Percentiles rank a stretch among this genome's conserved stretches.
Conservation (phyloP, 2,113 vertebrate genomes). For the Eidolon helvum region DNA sequence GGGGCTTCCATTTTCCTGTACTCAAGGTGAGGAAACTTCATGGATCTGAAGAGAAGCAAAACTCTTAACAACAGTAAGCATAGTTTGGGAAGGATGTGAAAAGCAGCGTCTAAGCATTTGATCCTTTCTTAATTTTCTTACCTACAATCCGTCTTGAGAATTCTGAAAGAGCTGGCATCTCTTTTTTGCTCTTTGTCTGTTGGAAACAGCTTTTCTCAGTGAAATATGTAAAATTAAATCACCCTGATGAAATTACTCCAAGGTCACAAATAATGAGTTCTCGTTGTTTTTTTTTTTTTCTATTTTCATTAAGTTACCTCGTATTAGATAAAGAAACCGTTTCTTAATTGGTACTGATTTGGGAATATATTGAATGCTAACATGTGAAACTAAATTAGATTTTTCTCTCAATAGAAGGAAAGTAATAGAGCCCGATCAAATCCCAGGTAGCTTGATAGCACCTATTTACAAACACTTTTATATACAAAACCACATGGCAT, state of each 20-base stretch:
- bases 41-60: neutral
- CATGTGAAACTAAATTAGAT: conserved; percentile 48
- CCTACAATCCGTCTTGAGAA: neutral
- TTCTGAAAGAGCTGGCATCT: neutral
- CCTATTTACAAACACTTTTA: conserved; percentile 55
- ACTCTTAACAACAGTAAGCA: neutral
- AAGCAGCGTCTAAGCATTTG: neutral
- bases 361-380: conserved; percentile 60
- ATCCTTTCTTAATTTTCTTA: neutral
- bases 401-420: conserved; percentile 41
- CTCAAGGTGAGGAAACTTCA: neutral
- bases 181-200: neutral
- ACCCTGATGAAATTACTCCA: conserved; percentile 5
- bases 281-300: neutral
- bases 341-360: conserved; percentile 75
- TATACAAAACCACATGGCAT: conserved; percentile 23
- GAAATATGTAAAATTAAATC: conserved; percentile 57
- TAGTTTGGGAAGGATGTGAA: neutral
- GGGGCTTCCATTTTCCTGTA: neutral
- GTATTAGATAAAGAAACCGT: conserved; percentile 35
- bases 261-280: conserved; percentile 58
- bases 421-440: conserved; percentile 21
- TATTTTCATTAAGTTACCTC: conserved; percentile 33
- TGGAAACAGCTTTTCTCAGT: conserved; percentile 21
- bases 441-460: conserved; percentile 26